Evolutionary conservation across 2,797 vertebrate genomes (phyloP), one percentile per base, ranked within the genome.

Genomic region (Odontamblyopus lacepedii): DNA sequence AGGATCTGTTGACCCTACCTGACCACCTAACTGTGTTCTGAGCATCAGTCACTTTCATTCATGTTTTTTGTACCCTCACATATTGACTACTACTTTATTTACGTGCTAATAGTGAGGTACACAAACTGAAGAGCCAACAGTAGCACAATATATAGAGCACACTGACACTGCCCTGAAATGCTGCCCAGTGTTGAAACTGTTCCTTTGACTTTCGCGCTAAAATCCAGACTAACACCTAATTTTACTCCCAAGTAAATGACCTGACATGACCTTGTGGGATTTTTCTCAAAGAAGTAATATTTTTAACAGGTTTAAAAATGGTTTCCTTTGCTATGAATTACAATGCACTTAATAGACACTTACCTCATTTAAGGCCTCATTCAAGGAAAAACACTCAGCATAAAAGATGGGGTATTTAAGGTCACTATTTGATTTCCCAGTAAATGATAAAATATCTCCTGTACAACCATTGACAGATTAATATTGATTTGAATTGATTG

Each of bases 291-390:
- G 8, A 53, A 32, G 27, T 67, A n/a, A 67, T 55, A 12, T 67
- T 66, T 51, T 66, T 30, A 66, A 30, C 26, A 59, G 55, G 53
- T 66, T 66, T 66, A 67, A 53, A 67, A 53, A 53, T 67, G 48
- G 41, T 67, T 67, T 32, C 65, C 48, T 53, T 53, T 53, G 50
- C 15, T 67, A 30, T 30, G 50, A 32, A 67, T 29, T 30, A 67
- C 65, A 65, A 29, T 67, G 27, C 48, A 67, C 48, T 51, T 48
- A 48, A 50, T 65, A 51, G 26, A 50, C 65, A 67, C 65, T 53
- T 67, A 67, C 65, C 48, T 67, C 65, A 67, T 67, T 67, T 32
- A 32, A 53, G 16, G 6, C 27, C 7, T 19, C 27, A 32, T 18
- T 53, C 27, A 29, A 67, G 50, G 48, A 29, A 55, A 67, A 51